Evolutionary conservation across 2,888 invertebrate species (phyloP).

Genomic region (Nesidiocoris tenuis): DNA sequence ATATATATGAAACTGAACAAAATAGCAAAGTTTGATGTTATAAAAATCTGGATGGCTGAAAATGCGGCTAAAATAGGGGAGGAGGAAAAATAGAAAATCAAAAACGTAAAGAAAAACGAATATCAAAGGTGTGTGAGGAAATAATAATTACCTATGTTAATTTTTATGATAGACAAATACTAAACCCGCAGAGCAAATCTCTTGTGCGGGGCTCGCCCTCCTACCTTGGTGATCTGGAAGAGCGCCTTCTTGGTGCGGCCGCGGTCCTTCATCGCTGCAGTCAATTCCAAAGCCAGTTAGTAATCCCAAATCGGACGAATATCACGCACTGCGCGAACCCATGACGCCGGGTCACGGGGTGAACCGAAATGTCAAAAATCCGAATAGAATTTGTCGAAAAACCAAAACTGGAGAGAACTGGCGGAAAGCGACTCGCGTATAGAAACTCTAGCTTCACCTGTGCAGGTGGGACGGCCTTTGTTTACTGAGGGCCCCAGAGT

Average conservation of each 20-base stretch:
- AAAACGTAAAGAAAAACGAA: too few relatives aligned
- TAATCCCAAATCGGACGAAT: constrained; percentile 21
- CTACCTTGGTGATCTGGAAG: constrained; percentile 74
- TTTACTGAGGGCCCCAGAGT: constrained; percentile 33
- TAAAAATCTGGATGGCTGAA: too few relatives aligned
- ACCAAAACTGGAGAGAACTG: constrained; percentile 3
- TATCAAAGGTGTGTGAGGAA: too few relatives aligned
- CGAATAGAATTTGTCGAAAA: not conserved
- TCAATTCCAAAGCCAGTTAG: not conserved
- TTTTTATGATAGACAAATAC: too few relatives aligned
- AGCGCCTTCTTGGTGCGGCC: constrained; percentile 58
- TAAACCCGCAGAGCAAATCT: too few relatives aligned
- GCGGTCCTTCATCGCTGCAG: constrained; percentile 56
- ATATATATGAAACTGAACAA: too few relatives aligned
- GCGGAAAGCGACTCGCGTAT: not conserved
- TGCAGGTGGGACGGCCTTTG: constrained; percentile 33
- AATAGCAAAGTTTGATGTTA: too few relatives aligned
- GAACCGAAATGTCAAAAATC: not conserved
- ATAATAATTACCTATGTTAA: too few relatives aligned
- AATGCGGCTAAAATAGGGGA: too few relatives aligned
- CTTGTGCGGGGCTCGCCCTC: too few relatives aligned
- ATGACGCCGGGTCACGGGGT: not conserved
- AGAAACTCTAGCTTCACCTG: not conserved
- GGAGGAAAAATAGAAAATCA: too few relatives aligned
- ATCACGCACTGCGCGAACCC: not conserved